Evolutionary conservation across 2,888 invertebrate species (phyloP), one percentile per base, ranked within the genome.

Genomic region (Theretra japonica): DNA sequence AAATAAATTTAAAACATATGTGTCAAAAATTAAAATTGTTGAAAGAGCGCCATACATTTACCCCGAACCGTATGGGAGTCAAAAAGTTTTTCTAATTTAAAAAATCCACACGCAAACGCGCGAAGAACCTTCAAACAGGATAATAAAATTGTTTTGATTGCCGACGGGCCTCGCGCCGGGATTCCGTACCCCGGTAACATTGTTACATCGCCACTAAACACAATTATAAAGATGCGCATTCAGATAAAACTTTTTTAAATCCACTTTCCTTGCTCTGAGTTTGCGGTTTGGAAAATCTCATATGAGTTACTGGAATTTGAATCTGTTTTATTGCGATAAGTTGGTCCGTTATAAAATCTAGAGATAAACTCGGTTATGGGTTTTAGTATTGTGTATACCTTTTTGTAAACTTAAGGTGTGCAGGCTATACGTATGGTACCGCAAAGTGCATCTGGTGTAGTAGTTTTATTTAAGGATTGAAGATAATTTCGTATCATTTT

Each of bases 141-240:
- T 80, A 77, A 81, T 79, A 76, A 79, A 76, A 80, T 79, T 79
- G 77, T 79, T 80, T 78, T 79, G 76, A 79, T 78, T 75, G 68
- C 62, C 56, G 65, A 72, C 72, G 75, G 70, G 68, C 59, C 69
- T 70, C 71, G 23, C 68, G 50, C 50, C 33, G 53, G 28, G 30
- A 28, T 21, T 60, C 60, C 60, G n/a, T n/a, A 30, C 30, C 65
- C 30, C 74, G 77, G 74, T 77, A 77, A 72, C 68, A 70, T 41
- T 30, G 60, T 59, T 70, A 70, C 58, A 21, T 33, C 6, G 30
- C 69, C 33, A 33, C 69, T 65, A 69, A 72, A 72, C 57, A 72
- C 68, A 69, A 72, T 69, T 72, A 68, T 65, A 65, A 59, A 21
- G 59, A 69, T 50, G 59, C 68, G 69, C 50, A 50, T 60, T 21